These are phyloP conservation scores for Metaphire vulgaris DNA, from an alignment of 1,140 invertebrate genomes.

Conservation along the genomic window DNA sequence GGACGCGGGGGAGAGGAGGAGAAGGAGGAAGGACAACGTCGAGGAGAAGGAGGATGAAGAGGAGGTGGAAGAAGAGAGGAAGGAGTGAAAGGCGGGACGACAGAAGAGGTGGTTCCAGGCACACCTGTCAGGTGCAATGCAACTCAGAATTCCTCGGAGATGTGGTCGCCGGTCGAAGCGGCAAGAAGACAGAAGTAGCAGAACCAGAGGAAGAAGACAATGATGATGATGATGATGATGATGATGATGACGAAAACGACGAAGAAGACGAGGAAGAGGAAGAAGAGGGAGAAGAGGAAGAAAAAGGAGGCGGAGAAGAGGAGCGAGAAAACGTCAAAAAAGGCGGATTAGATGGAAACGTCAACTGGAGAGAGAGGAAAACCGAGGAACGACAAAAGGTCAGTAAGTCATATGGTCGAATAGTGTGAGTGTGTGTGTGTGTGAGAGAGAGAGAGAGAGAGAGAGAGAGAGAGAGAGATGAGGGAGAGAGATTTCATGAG, in stretches of 20 bases:
- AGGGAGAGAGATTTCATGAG: too few relatives aligned
- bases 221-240: too few relatives aligned
- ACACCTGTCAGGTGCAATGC: too few relatives aligned
- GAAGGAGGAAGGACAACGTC: not conserved
- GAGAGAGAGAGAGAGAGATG: too few relatives aligned
- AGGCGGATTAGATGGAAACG: not conserved
- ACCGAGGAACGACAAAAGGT: not conserved
- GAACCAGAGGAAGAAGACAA: not conserved
- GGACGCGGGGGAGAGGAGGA: not conserved
- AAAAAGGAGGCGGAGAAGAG: not conserved
- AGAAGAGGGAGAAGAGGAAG: not conserved
- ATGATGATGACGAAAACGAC: not conserved
- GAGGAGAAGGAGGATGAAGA: not conserved
- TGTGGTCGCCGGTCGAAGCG: too few relatives aligned
- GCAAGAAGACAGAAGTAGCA: not conserved
- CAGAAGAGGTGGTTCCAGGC: not conserved
- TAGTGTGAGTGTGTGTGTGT: too few relatives aligned
- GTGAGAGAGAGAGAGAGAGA: too few relatives aligned
- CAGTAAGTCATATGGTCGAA: not conserved
- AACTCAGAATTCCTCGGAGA: too few relatives aligned
- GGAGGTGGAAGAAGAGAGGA: not conserved
- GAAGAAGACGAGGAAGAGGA: not conserved
- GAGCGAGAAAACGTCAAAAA: not conserved
- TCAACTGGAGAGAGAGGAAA: not conserved
- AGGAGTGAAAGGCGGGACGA: not conserved